Evolutionary conservation across 2,888 invertebrate species (phyloP).

Genomic region (Oeneis ivallda): DNA sequence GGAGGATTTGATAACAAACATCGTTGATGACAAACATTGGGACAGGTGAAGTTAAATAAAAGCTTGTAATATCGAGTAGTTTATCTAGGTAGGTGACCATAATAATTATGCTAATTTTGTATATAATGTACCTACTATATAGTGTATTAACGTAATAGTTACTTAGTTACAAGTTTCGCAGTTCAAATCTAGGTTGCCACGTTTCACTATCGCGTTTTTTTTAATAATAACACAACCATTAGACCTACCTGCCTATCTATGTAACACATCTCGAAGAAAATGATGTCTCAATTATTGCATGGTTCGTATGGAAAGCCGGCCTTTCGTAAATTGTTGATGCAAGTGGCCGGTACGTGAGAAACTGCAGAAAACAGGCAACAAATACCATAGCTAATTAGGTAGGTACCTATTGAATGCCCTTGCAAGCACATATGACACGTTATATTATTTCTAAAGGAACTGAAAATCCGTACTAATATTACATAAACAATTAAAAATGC

Average conservation of each 20-base stretch:
- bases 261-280: slow-evolving; percentile 38
- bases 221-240: slow-evolving; percentile 23
- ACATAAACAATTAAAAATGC: too few species aligned
- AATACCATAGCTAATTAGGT: slow-evolving; percentile 2
- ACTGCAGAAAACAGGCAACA: slow-evolving; percentile 32
- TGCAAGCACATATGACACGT: neutral
- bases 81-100: too few species aligned
- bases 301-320: slow-evolving; percentile 36
- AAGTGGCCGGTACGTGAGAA: slow-evolving; percentile 39
- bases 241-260: slow-evolving; percentile 28
- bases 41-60: too few species aligned
- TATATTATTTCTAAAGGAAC: too few species aligned
- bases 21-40: too few species aligned
- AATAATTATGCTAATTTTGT: too few species aligned
- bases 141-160: too few species aligned
- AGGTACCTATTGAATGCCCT: slow-evolving; percentile 3
- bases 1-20: too few species aligned
- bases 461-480: too few species aligned
- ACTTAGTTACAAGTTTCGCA: neutral
- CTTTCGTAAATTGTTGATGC: slow-evolving; percentile 35
- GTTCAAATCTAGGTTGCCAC: neutral
- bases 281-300: slow-evolving; percentile 38
- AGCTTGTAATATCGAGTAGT: too few species aligned
- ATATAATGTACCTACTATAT: neutral
- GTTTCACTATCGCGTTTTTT: slow-evolving; percentile 1